Evolutionary conservation across 2,888 invertebrate genomes (phyloP), one percentile per base, ranked within the genome.

Genomic region (Eupithecia abbreviata): DNA sequence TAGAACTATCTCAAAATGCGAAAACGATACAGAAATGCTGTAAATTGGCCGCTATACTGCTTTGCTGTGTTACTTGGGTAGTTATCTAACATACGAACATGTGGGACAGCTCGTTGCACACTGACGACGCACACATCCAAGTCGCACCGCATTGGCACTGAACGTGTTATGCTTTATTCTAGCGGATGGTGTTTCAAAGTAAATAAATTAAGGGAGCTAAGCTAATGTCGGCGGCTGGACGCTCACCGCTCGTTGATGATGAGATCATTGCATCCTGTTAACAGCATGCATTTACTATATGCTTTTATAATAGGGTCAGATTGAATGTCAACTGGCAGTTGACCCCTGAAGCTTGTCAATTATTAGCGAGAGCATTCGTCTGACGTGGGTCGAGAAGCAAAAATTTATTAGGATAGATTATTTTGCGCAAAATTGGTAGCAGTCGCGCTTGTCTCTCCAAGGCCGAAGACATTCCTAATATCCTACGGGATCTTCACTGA

Each of bases 311-410:
- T 51, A 41, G 12, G 65, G 58, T 62, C 73, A 73, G 73, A 71
- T 76, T 73, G 73, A 66, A 72, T 73, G 73, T 73, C 62, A 74
- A 76, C n/a, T 75, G 71, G 7, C 73, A 74, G 73, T 77, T 79
- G 71, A 79, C 76, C 74, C 51, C 5, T 72, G 68, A 41, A 67
- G 69, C 72, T 74, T 76, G 73, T 47, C 51, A 55, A 71, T 69
- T 69, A 69, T 69, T 69, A 47, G 47, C 69, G 45, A 47, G 30
- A 45, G 51, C 41, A 13, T 43, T 69, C 43, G 2, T 2, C 66
- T 66, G 66, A 5, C 41, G 42, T 58, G 55, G 55, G 55, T 58
- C 18, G 55, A 18, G 6, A 18, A 58, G 18, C 18, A 3, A 9
- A 58, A 58, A 58, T 18, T 0, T 18, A 18, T 13, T 18, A 30